Evolutionary conservation across 2,888 invertebrate genomes (phyloP), one percentile per base, ranked within the genome.

Genomic region (Aporophyla lueneburgensis): DNA sequence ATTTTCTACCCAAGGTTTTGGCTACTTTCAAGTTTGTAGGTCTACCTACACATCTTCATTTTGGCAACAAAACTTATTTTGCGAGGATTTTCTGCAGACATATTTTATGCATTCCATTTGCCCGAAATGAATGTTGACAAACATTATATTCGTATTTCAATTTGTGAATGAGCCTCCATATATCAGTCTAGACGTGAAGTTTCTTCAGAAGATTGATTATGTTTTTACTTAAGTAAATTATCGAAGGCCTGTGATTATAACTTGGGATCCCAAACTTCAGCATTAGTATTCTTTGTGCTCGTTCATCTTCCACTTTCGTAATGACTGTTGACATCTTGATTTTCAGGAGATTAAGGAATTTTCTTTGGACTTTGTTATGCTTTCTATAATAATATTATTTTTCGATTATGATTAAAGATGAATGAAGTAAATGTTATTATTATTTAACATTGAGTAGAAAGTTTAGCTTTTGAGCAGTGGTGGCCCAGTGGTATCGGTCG

Each of bases 201-300:
- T 74, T 74, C 43, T 75, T 49, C 1, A 14, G 54, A 4, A 46
- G 46, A 66, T 56, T 77, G 80, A 83, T 85, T 76, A 16, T 61
- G 53, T 71, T 67, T 77, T 70, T 67, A 66, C 74, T 66, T 75
- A 74, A 73, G 65, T 62, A 71, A 76, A 75, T 80, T 76, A 76
- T 73, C 59, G 62, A 21, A 74, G n/a, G 14, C 40, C 51, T 27
- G 58, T 75, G 54, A 27, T 71, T 58, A 59, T 33, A 63, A 33
- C 51, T 73, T 58, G 51, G 24, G 12, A 58, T 53, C 10, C 24
- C 54, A 66, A 77, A 80, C 66, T 78, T 80, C 16, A 67, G 63
- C 66, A 78, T 86, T 76, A 86, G 73, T 86, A 80, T 74, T 85
- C 85, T 72, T 68, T 72, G 73, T 80, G 69, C 62, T 19, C 54